Evolutionary conservation across 2,113 vertebrate species (phyloP).

Genomic region (Hiodon alosoides): DNA sequence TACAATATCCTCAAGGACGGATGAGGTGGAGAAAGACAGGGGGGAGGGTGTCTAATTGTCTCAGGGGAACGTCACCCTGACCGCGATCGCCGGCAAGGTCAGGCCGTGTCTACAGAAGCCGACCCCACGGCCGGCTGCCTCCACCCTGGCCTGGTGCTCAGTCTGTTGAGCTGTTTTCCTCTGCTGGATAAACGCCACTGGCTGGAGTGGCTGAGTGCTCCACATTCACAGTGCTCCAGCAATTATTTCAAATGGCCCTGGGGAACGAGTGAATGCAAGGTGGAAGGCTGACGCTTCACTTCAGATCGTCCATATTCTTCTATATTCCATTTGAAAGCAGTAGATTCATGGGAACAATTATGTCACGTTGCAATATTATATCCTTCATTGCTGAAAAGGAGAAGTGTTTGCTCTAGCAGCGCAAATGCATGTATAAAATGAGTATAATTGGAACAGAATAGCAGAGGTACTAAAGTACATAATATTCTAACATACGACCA

Average conservation of each 20-base stretch:
- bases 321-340: constrained; percentile 4
- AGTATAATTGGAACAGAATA: too few relatives aligned
- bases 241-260: constrained; percentile 1
- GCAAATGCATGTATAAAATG: too few relatives aligned
- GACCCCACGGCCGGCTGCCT: neutral
- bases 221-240: neutral
- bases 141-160: neutral
- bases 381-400: too few relatives aligned
- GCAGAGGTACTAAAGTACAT: too few relatives aligned
- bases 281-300: neutral
- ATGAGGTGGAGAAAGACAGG: neutral
- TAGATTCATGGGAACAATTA: neutral
- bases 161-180: neutral
- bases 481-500: too few relatives aligned
- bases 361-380: too few relatives aligned
- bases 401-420: too few relatives aligned
- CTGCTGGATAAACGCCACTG: constrained; percentile 2
- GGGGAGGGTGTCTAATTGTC: neutral
- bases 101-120: neutral
- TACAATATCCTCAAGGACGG: neutral
- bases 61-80: neutral
- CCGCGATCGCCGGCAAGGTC: neutral
- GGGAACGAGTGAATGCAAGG: neutral
- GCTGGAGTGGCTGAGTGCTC: constrained; percentile 13
- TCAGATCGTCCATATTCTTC: neutral